Conservation (phyloP, 2,888 invertebrate species). For the Euproctis similis region DNA sequence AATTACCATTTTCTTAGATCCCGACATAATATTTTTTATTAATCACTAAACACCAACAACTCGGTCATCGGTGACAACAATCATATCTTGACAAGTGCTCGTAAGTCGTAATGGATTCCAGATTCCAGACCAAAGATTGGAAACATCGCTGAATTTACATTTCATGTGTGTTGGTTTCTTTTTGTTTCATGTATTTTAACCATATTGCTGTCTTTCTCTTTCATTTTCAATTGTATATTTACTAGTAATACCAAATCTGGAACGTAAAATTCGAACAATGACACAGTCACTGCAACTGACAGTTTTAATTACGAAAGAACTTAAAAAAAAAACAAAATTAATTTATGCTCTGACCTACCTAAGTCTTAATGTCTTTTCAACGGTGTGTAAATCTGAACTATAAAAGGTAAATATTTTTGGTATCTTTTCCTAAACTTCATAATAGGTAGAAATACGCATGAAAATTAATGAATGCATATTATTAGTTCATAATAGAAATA, state of each 20-base stretch:
- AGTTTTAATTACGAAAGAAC: no score
- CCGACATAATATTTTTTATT: conserved; percentile 55
- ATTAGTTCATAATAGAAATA: no score
- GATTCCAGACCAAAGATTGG: background rate
- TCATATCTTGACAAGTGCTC: conserved; percentile 22
- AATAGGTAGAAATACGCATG: no score
- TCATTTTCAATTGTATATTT: background rate
- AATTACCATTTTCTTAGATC: conserved; percentile 65
- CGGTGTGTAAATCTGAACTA: no score
- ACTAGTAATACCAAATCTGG: background rate
- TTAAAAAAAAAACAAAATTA: no score
- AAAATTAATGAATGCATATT: no score
- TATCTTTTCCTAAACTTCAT: no score
- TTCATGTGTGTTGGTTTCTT: background rate
- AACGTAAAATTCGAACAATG: conserved; percentile 6
- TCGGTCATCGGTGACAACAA: conserved; percentile 40
- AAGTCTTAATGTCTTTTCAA: no score
- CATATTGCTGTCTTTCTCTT: conserved; percentile 1
- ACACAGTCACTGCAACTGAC: conserved; percentile 26
- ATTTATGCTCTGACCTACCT: no score
- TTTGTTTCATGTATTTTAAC: background rate
- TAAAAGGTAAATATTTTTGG: no score
- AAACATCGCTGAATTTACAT: no score
- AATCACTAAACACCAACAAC: conserved; percentile 44
- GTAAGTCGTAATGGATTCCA: no score